phyloP scores from a whole-genome alignment of 92 coral and sea anemone genomes.

The Paragorgia papillata region DNA sequence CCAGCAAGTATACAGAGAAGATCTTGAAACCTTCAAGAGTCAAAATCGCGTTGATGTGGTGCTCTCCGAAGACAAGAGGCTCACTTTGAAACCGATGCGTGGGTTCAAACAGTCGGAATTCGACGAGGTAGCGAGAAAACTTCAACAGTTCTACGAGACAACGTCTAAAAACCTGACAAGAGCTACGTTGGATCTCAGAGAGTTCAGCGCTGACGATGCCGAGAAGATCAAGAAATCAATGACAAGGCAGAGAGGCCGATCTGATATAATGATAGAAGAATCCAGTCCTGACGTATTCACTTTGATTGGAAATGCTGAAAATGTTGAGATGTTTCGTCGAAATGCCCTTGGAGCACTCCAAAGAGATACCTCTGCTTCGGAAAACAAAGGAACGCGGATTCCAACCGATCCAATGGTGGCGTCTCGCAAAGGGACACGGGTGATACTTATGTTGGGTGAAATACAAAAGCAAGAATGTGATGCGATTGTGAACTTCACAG shows the following conservation, averaged over 20 bases:
- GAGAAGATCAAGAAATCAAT: constrained; percentile 2
- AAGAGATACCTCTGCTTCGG: background rate
- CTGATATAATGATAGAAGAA: background rate
- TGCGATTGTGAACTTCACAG: constrained; percentile 36
- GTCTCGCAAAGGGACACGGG: background rate
- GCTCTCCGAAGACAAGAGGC: background rate
- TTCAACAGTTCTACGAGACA: background rate
- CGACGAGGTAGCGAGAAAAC: background rate
- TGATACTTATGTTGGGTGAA: background rate
- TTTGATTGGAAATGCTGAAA: background rate
- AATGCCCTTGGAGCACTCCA: background rate
- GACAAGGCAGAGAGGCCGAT: background rate
- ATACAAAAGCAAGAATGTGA: constrained; percentile 4
- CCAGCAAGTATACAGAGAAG: background rate
- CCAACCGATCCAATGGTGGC: background rate
- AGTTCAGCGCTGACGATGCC: background rate
- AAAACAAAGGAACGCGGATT: background rate
- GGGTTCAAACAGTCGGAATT: background rate
- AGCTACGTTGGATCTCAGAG: background rate
- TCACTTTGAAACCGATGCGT: constrained; percentile 4
- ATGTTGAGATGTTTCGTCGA: background rate
- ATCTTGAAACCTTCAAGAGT: constrained; percentile 3
- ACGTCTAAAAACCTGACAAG: background rate
- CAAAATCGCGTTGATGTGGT: background rate
- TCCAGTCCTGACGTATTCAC: background rate